Evolutionary conservation across 2,888 invertebrate species (phyloP).

Genomic region (Drosophila hamatofila): DNA sequence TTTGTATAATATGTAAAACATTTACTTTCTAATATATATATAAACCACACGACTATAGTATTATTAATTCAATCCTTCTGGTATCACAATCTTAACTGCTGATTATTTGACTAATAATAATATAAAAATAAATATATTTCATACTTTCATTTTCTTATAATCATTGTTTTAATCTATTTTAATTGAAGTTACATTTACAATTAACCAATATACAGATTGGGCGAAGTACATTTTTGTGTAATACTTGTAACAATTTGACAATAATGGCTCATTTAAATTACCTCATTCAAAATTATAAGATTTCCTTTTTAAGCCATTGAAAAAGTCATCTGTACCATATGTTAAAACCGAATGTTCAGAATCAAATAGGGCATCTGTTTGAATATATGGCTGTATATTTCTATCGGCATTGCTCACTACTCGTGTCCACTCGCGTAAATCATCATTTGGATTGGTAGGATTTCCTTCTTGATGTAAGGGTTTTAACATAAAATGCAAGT

Average conservation of each 20-base stretch:
- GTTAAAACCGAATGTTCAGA: slow-evolving; percentile 10
- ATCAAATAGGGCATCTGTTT: slow-evolving; percentile 4
- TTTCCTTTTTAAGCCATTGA: slow-evolving; percentile 64
- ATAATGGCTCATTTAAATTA: not conserved
- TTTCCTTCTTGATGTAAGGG: slow-evolving; percentile 69
- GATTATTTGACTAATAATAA: not conserved
- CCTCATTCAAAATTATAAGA: slow-evolving; percentile 52
- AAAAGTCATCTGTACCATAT: slow-evolving; percentile 53
- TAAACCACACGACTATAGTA: not conserved
- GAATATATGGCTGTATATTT: slow-evolving; percentile 14
- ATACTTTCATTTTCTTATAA: no score
- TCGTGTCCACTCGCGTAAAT: slow-evolving; percentile 75
- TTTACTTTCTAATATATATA: not conserved
- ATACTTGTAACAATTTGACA: not conserved
- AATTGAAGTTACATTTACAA: not conserved
- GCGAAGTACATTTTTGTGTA: not conserved
- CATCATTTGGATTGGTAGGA: slow-evolving; percentile 53
- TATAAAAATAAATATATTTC: slow-evolving; percentile 2
- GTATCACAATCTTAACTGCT: not conserved
- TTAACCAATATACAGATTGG: not conserved
- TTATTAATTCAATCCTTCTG: not conserved
- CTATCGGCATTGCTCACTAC: slow-evolving; percentile 53
- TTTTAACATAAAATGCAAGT: slow-evolving; percentile 79
- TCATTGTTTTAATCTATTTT: no score
- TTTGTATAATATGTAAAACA: not conserved